Evolutionary conservation across 64 coral and sea anemone species (phyloP).

Genomic region (Actinia tenebrosa): DNA sequence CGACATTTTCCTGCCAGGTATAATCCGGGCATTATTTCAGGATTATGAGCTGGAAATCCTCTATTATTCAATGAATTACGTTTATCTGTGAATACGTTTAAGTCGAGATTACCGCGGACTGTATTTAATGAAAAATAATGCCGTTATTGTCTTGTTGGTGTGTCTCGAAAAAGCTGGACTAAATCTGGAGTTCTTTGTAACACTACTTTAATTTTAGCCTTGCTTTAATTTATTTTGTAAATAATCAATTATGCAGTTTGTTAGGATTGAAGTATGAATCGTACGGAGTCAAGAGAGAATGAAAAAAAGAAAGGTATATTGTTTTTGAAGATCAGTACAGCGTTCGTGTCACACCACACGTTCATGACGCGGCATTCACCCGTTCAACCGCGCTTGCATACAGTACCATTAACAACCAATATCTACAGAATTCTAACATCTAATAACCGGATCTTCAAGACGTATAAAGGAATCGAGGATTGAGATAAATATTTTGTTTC

Average conservation of each 20-base stretch:
- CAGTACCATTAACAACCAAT: not conserved
- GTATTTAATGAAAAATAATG: not conserved
- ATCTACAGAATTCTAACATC: not conserved
- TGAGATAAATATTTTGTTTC: not conserved
- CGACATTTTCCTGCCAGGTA: not conserved
- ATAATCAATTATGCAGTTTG: not conserved
- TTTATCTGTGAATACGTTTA: not conserved
- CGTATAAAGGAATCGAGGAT: not conserved
- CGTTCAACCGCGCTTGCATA: not conserved
- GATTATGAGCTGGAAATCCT: not conserved
- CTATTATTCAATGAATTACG: conserved; percentile 1
- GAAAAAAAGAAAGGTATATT: not conserved
- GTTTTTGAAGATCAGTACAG: no score
- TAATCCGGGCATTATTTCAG: not conserved
- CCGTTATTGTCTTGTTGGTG: not conserved
- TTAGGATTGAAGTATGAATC: not conserved
- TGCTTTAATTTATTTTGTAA: not conserved
- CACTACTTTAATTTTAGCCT: not conserved
- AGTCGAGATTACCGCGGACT: not conserved
- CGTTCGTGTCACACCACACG: no score
- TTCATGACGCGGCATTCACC: no score
- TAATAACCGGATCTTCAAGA: conserved; percentile 12
- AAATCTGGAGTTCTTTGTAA: not conserved
- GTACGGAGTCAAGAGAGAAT: not conserved
- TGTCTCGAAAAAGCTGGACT: not conserved